phyloP scores from a whole-genome alignment of 2,888 invertebrate species.

The Lottia gigantea region DNA sequence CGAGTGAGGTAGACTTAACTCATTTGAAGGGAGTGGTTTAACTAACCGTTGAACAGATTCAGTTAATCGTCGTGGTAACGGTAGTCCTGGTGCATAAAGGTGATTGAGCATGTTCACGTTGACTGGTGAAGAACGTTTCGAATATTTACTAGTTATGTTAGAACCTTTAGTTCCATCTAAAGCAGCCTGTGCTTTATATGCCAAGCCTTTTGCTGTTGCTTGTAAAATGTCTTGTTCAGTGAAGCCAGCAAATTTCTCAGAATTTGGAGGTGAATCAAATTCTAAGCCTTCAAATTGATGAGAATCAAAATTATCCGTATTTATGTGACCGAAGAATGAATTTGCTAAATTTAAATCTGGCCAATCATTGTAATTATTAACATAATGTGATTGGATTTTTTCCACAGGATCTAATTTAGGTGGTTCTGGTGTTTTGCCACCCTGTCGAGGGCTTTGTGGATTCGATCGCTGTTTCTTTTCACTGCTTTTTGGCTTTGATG shows the following conservation, averaged over 20 bases:
- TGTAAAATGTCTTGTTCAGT: slow-evolving; percentile 20
- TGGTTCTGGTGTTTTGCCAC: background rate
- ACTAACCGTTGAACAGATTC: slow-evolving; percentile 62
- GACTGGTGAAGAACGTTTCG: slow-evolving; percentile 49
- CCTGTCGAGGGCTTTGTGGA: background rate
- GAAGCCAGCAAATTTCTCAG: background rate
- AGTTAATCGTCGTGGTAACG: slow-evolving; percentile 56
- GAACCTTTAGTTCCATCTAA: slow-evolving; percentile 39
- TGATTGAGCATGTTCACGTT: slow-evolving; percentile 51
- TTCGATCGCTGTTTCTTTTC: slow-evolving; percentile 1
- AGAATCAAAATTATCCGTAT: background rate
- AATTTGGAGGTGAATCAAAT: background rate
- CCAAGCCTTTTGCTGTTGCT: slow-evolving; percentile 26
- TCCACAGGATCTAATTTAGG: background rate
- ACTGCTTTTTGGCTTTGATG: background rate
- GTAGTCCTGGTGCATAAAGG: slow-evolving; percentile 53
- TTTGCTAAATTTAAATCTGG: background rate
- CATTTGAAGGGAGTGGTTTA: slow-evolving; percentile 44
- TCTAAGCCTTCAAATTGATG: slow-evolving; percentile 8
- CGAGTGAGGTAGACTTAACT: slow-evolving; percentile 26
- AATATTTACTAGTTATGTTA: slow-evolving; percentile 48
- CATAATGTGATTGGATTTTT: background rate
- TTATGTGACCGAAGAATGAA: background rate
- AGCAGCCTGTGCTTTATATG: slow-evolving; percentile 5
- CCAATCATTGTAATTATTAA: background rate